Percentiles rank a stretch among this genome's conserved stretches.
Evolutionary conservation across 1,140 invertebrate genomes (phyloP).

Genomic region (Drosophila auraria): DNA sequence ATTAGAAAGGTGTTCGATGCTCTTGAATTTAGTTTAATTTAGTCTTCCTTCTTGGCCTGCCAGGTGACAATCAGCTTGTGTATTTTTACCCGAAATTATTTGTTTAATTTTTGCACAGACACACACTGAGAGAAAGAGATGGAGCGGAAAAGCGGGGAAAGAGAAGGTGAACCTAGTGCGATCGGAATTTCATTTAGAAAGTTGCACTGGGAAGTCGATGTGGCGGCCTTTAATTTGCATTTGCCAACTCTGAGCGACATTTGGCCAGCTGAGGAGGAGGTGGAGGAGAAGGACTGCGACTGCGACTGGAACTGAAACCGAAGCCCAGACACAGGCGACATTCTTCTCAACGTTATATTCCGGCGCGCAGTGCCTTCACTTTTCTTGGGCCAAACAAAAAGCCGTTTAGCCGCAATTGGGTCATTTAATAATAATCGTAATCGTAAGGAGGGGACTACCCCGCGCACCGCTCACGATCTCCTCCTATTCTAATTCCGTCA

Average conservation of each 20-base stretch:
- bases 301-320: conserved; percentile 9
- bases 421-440: conserved; percentile 74
- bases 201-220: conserved; percentile 64
- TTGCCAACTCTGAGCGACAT: conserved; percentile 69
- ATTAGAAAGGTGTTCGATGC: conserved; percentile 67
- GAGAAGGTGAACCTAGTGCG: conserved; percentile 37
- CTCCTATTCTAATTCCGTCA: conserved; percentile 79
- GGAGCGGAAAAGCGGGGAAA: conserved; percentile 12
- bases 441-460: conserved; percentile 1
- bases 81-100: conserved; percentile 78
- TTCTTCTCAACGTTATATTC: conserved; percentile 45
- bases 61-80: conserved; percentile 77
- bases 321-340: conserved; percentile 56
- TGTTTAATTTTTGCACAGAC: conserved; percentile 78
- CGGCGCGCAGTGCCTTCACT: conserved; percentile 62
- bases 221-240: conserved; percentile 64
- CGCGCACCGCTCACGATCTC: conserved; percentile 58
- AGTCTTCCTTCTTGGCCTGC: conserved; percentile 36
- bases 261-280: conserved; percentile 16
- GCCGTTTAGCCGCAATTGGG: conserved; percentile 64
- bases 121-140: too few relatives aligned
- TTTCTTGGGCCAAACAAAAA: conserved; percentile 57
- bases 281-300: neutral
- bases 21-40: conserved; percentile 59
- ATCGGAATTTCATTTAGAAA: conserved; percentile 79